These are phyloP conservation scores for Aphaenogaster floridana DNA, from an alignment of 1,140 invertebrate genomes.

Conservation along the genomic window DNA sequence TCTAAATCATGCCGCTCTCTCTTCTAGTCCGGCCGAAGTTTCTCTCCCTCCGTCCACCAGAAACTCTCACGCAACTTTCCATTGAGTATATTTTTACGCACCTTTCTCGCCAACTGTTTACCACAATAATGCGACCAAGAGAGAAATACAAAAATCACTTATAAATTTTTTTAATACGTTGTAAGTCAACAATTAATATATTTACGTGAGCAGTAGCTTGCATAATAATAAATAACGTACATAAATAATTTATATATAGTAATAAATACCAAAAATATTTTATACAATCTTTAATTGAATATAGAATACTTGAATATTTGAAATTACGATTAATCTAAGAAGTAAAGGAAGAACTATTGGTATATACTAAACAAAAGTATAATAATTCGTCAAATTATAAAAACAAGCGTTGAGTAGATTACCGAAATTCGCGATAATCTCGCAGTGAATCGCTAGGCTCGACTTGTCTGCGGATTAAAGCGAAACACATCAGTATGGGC, in stretches of 20 bases:
- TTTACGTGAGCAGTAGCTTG: not conserved
- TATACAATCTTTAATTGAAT: not conserved
- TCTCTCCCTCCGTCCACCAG: constrained; percentile 44
- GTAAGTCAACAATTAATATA: not conserved
- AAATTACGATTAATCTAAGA: not conserved
- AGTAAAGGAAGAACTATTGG: not conserved
- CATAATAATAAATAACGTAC: not conserved
- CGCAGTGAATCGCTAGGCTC: not conserved
- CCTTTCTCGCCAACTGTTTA: constrained; percentile 53
- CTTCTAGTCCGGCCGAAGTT: constrained; percentile 73
- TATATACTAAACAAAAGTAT: not conserved
- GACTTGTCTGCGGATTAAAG: constrained; percentile 48
- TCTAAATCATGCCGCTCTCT: constrained; percentile 83
- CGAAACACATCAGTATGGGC: constrained; percentile 80
- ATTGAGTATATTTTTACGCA: constrained; percentile 48
- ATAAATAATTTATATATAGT: not conserved
- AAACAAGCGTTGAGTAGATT: constrained; percentile 11
- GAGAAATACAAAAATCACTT: not conserved
- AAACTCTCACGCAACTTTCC: constrained; percentile 56
- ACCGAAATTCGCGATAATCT: constrained; percentile 25
- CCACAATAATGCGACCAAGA: constrained; percentile 17
- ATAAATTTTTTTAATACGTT: constrained; percentile 2
- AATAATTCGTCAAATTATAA: not conserved
- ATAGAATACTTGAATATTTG: not conserved
- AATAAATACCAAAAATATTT: not conserved